These are phyloP conservation scores for Lasius platythorax DNA, from an alignment of 2,888 invertebrate species.

Conservation along the genomic window DNA sequence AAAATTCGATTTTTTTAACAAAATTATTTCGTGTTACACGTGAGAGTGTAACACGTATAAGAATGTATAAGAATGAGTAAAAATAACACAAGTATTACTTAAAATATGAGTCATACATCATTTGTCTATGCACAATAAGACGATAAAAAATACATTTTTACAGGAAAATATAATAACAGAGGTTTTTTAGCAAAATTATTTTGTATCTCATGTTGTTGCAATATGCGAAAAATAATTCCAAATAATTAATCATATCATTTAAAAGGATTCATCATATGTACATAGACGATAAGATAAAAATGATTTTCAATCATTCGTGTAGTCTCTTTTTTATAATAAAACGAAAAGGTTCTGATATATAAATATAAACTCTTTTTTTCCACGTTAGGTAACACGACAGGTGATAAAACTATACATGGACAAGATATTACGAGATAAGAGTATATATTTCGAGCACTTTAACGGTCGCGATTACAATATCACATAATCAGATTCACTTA, in stretches of 20 bases:
- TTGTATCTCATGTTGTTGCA: neutral
- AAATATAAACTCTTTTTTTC: too few relatives aligned
- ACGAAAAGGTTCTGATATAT: too few relatives aligned
- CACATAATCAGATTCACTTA: slow-evolving; percentile 22
- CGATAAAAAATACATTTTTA: neutral
- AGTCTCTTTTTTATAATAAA: neutral
- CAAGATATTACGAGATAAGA: neutral
- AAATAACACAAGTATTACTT: neutral
- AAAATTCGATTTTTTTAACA: neutral
- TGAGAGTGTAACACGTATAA: too few relatives aligned
- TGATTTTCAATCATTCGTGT: neutral
- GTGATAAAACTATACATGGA: neutral
- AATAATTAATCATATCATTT: slow-evolving; percentile 8
- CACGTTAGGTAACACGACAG: neutral
- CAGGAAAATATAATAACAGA: neutral
- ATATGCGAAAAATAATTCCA: neutral
- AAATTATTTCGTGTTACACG: neutral
- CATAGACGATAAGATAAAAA: neutral
- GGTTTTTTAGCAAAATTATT: neutral
- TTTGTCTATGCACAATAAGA: neutral
- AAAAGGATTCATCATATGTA: neutral
- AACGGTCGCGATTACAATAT: neutral
- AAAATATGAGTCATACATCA: neutral
- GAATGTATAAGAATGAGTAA: too few relatives aligned
- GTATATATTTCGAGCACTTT: neutral